These are phyloP conservation scores for Daktulosphaira vitifoliae DNA, from an alignment of 1,140 invertebrate genomes.

Conservation along the genomic window DNA sequence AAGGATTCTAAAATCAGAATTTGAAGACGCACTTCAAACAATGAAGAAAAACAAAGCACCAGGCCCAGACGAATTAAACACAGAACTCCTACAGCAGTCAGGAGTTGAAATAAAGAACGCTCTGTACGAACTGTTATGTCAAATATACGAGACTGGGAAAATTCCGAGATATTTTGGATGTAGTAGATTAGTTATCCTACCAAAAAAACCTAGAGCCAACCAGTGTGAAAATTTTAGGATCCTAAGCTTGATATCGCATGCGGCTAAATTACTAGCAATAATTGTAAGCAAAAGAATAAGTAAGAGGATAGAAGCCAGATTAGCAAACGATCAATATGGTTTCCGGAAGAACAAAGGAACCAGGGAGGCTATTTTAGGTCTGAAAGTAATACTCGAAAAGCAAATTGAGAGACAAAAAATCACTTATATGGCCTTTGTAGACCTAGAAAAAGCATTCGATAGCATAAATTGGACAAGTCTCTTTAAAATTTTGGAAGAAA, in stretches of 20 bases:
- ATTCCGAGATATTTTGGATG: not conserved
- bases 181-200: slow-evolving; percentile 1
- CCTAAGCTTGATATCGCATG: slow-evolving; percentile 10
- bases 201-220: not conserved
- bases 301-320: not conserved
- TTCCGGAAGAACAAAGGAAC: slow-evolving; percentile 17
- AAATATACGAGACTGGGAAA: slow-evolving; percentile 9
- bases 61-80: not conserved
- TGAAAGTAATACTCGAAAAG: slow-evolving; percentile 5
- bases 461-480: not conserved
- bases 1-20: slow-evolving; percentile 1
- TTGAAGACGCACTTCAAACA: slow-evolving; percentile 7
- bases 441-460: not conserved
- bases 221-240: slow-evolving; percentile 2
- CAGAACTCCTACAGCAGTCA: not conserved
- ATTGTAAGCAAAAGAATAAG: slow-evolving; percentile 8
- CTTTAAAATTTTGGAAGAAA: slow-evolving; percentile 1
- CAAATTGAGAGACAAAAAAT: not conserved
- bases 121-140: not conserved
- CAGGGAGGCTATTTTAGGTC: slow-evolving; percentile 9
- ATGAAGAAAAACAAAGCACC: slow-evolving; percentile 14
- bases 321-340: slow-evolving; percentile 9
- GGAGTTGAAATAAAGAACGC: slow-evolving; percentile 1
- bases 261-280: slow-evolving; percentile 14
- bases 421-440: not conserved